Evolutionary conservation across 2,113 vertebrate genomes (phyloP).

Genomic region (Girardinichthys multiradiatus): DNA sequence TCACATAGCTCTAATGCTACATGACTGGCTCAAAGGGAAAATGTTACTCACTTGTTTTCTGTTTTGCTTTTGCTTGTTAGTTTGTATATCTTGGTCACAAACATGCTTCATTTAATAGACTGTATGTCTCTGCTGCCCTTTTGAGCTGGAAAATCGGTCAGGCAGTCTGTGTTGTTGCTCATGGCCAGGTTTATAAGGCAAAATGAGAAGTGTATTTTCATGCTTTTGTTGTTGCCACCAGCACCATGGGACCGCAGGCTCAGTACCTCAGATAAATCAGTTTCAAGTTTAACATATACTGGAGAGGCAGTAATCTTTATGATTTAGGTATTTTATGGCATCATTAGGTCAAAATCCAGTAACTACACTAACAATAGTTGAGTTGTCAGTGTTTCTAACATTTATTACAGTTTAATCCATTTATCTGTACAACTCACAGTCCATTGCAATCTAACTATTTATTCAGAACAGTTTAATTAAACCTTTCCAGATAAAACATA

Average conservation of each 20-base stretch:
- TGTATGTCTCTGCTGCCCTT: conserved; percentile 53
- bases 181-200: conserved; percentile 26
- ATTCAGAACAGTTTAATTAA: neutral
- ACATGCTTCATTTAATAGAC: conserved; percentile 17
- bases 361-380: neutral
- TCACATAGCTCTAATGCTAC: conserved; percentile 14
- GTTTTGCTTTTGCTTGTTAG: conserved; percentile 32
- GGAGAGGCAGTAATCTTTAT: neutral
- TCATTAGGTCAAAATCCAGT: neutral
- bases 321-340: neutral
- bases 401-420: neutral
- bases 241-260: neutral
- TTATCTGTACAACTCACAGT: neutral
- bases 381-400: neutral
- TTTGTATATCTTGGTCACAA: conserved; percentile 23
- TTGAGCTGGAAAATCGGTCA: conserved; percentile 38
- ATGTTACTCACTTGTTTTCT: conserved; percentile 49
- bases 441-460: neutral
- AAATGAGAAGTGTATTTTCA: conserved; percentile 9
- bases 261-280: neutral
- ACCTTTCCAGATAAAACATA: no score
- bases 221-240: conserved; percentile 2
- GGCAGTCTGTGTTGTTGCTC: conserved; percentile 32
- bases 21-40: conserved; percentile 48
- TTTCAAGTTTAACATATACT: neutral